Evolutionary conservation across 53 echinoderm and acorn worm species (phyloP).

Genomic region (Echinarachnius parma): DNA sequence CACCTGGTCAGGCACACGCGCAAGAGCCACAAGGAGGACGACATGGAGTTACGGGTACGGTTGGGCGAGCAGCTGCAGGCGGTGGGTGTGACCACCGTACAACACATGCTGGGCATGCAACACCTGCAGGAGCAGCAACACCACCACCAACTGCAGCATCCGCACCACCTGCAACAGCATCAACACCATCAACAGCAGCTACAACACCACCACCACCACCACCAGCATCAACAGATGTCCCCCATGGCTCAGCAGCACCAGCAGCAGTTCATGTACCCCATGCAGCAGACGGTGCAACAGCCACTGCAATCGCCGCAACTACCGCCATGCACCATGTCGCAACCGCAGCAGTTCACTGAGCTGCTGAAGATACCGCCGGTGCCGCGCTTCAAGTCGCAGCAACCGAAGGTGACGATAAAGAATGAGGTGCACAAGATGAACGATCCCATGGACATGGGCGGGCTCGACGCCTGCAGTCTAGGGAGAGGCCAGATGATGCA

Average conservation of each 20-base stretch:
- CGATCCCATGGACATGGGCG: conserved; percentile 61
- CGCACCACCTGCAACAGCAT: conserved; percentile 44
- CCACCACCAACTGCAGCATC: conserved; percentile 42
- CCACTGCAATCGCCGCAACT: conserved; percentile 14
- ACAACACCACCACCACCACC: conserved; percentile 52
- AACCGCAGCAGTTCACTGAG: conserved; percentile 68
- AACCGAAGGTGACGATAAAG: conserved; percentile 49
- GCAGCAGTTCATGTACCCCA: conserved; percentile 54
- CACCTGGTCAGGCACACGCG: conserved; percentile 96
- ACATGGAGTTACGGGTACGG: conserved; percentile 87
- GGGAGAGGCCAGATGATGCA: conserved; percentile 61
- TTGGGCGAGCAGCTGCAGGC: conserved; percentile 87
- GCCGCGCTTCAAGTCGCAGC: conserved; percentile 62
- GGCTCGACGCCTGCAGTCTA: conserved; percentile 45
- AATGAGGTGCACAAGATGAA: conserved; percentile 62
- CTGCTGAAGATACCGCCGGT: conserved; percentile 86
- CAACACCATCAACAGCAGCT: conserved; percentile 47
- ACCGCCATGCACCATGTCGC: conserved; percentile 60
- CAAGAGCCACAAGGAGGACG: conserved; percentile 92
- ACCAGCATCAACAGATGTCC: conserved; percentile 57
- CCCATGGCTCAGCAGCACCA: conserved; percentile 53
- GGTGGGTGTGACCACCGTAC: conserved; percentile 81
- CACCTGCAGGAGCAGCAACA: conserved; percentile 71
- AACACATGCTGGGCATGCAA: conserved; percentile 86
- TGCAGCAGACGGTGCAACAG: conserved; percentile 46